Evolutionary conservation across 2,797 vertebrate species (phyloP).

Genomic region (Trachops cirrhosus): DNA sequence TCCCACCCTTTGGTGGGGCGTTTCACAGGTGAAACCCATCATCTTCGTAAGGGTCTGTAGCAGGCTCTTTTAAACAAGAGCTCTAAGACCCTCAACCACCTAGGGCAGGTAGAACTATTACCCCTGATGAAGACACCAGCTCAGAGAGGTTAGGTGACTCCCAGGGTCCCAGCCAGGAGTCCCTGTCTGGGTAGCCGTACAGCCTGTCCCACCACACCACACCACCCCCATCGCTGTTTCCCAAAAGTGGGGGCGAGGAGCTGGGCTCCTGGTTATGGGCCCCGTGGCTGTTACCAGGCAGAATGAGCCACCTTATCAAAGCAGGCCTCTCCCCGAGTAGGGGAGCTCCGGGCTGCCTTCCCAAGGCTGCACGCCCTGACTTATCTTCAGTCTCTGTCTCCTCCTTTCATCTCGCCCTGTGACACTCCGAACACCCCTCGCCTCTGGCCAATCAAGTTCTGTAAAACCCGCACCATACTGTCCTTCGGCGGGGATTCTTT

Average conservation of each 20-base stretch:
- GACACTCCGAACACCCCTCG: not conserved
- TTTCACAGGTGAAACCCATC: not conserved
- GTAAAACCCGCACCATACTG: too few relatives aligned
- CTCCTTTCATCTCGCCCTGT: not conserved
- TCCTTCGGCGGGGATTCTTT: not conserved
- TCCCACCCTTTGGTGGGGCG: fast-evolving
- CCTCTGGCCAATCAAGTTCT: not conserved
- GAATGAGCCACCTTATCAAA: not conserved
- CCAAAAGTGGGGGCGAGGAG: not conserved
- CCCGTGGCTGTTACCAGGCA: not conserved
- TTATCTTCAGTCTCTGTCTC: too few relatives aligned
- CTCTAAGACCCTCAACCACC: not conserved
- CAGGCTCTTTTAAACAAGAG: not conserved
- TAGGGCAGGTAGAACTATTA: not conserved
- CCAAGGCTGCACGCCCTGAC: not conserved
- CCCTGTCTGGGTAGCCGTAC: not conserved
- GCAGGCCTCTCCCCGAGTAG: not conserved
- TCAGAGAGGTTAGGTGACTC: not conserved
- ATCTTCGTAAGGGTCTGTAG: not conserved
- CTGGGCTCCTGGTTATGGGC: not conserved
- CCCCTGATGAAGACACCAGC: not conserved
- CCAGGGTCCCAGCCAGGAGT: not conserved
- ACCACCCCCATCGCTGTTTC: not conserved
- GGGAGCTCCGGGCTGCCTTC: too few relatives aligned
- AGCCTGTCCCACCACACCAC: not conserved